phyloP scores from a whole-genome alignment of 2,888 invertebrate genomes.

The Drosophila koepferae region DNA sequence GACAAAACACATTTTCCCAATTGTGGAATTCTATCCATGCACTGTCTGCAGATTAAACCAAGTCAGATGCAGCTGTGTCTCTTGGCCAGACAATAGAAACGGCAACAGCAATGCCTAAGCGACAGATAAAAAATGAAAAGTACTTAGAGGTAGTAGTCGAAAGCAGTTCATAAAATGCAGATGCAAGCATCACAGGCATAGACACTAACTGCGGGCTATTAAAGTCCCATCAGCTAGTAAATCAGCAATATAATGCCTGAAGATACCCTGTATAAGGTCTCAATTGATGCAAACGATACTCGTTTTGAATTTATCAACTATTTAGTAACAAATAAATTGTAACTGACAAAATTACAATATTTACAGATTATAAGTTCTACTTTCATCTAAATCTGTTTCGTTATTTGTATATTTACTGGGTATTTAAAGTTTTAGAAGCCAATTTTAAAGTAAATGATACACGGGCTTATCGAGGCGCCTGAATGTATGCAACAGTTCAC shows the following conservation, averaged over 20 bases:
- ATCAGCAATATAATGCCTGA: neutral
- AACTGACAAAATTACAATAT: neutral
- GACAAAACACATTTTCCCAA: conserved; percentile 14
- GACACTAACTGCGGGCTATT: conserved; percentile 23
- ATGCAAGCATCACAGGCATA: neutral
- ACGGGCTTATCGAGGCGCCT: neutral
- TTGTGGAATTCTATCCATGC: conserved; percentile 12
- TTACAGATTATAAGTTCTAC: neutral
- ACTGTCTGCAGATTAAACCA: conserved; percentile 10
- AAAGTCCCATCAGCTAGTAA: conserved; percentile 23
- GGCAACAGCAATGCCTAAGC: conserved; percentile 10
- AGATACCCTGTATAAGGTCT: conserved; percentile 5
- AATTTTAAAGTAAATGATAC: conserved; percentile 21
- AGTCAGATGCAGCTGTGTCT: conserved; percentile 23
- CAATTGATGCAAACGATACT: neutral
- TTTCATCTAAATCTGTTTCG: neutral
- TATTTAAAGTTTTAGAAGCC: neutral
- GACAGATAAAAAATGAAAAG: neutral
- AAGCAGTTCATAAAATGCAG: conserved; percentile 44
- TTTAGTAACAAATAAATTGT: too few relatives aligned
- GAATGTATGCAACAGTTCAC: conserved; percentile 20
- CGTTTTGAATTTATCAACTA: neutral
- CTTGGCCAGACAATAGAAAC: neutral
- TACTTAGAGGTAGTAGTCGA: conserved; percentile 4
- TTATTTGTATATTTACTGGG: neutral